These are phyloP conservation scores for Zhengitettix transpicula DNA, from an alignment of 2,888 invertebrate species.

Conservation along the genomic window DNA sequence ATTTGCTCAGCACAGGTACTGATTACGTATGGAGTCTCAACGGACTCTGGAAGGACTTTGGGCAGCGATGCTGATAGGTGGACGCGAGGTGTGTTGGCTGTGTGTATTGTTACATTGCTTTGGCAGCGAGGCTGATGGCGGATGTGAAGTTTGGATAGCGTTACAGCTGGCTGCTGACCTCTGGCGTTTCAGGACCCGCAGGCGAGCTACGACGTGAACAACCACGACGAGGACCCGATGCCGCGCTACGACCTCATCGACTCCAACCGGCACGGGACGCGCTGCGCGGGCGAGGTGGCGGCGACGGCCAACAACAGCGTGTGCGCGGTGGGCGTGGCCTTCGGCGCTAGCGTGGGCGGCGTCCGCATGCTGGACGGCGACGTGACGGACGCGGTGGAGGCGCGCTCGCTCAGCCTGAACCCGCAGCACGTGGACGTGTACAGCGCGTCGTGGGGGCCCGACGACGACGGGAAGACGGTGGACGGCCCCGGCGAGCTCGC, in stretches of 20 bases:
- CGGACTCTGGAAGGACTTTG: too few relatives aligned
- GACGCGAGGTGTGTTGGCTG: too few relatives aligned
- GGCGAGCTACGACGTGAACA: conserved; percentile 95
- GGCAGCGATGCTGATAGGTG: too few relatives aligned
- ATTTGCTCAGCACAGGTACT: too few relatives aligned
- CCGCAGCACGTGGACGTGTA: conserved; percentile 97
- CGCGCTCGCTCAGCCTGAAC: conserved; percentile 80
- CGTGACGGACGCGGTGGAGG: conserved; percentile 97
- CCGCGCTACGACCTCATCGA: conserved; percentile 94
- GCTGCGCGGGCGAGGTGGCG: conserved; percentile 96
- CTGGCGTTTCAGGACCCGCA: conserved; percentile 56
- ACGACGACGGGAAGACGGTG: conserved; percentile 95
- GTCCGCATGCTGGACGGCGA: conserved; percentile 97
- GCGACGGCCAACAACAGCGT: conserved; percentile 91
- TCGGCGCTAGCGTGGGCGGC: conserved; percentile 84
- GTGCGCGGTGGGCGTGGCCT: conserved; percentile 94
- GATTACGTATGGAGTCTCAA: too few relatives aligned
- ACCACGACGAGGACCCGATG: conserved; percentile 89
- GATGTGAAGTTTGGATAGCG: too few relatives aligned
- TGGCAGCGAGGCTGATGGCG: too few relatives aligned
- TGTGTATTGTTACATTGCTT: too few relatives aligned
- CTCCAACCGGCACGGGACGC: conserved; percentile 86
- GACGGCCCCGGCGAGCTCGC: conserved; percentile 95
- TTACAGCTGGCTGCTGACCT: too few relatives aligned
- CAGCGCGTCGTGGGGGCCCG: conserved; percentile 96